Conservation (phyloP, 2,797 vertebrate species). For the Vipera ursinii region DNA sequence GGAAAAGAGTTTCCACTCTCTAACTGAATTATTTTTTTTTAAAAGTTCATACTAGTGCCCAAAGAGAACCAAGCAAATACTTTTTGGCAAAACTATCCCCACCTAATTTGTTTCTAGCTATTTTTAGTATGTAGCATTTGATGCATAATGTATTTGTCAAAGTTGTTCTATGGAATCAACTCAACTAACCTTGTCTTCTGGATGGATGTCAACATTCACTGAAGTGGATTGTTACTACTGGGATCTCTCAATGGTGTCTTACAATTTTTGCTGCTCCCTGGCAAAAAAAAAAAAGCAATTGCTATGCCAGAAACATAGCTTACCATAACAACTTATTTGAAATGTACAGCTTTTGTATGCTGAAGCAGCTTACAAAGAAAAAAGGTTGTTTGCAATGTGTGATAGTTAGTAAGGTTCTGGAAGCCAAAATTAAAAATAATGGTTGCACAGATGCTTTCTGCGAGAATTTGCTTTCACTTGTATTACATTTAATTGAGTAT, state of each 20-base stretch:
- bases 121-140: background rate
- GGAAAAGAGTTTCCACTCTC: background rate
- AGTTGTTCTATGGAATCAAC: background rate
- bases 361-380: background rate
- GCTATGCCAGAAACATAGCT: background rate
- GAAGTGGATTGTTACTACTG: background rate
- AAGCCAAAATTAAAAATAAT: background rate
- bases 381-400: background rate
- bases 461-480: background rate
- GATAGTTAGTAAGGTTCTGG: background rate
- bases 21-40: background rate
- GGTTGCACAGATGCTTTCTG: background rate
- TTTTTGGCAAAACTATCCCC: slow-evolving; percentile 20
- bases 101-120: slow-evolving; percentile 31
- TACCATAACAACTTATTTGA: background rate
- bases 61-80: slow-evolving; percentile 26
- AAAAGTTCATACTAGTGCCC: background rate
- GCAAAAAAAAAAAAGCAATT: background rate
- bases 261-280: background rate
- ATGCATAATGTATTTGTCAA: background rate
- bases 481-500: background rate
- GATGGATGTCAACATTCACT: background rate
- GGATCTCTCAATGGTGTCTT: background rate
- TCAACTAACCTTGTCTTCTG: background rate
- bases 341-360: background rate